A percentile compares a stretch with the other conserved stretches of the same genome.
These are phyloP conservation scores for Acanthosepion lycidas DNA, from an alignment of 2,888 invertebrate genomes.

Conservation along the genomic window DNA sequence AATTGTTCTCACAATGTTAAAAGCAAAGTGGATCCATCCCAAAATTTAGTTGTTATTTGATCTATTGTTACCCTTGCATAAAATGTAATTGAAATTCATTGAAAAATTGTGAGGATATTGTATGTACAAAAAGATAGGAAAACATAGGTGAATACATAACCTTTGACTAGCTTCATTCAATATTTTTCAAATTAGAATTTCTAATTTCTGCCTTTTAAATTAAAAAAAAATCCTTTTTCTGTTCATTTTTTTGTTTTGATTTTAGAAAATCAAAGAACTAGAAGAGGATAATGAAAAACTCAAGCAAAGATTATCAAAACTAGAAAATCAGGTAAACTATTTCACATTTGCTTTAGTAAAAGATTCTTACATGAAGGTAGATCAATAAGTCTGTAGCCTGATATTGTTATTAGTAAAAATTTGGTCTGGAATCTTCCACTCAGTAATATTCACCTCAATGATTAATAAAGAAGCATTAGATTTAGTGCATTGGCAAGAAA, in stretches of 20 bases:
- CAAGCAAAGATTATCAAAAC: slow-evolving; percentile 59
- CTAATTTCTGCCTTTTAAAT: neutral
- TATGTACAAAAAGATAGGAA: too few species aligned
- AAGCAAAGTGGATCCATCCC: too few species aligned
- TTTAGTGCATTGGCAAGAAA: too few species aligned
- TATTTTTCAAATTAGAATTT: neutral
- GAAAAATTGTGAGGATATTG: too few species aligned
- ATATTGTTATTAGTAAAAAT: neutral
- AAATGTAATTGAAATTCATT: too few species aligned
- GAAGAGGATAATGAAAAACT: slow-evolving; percentile 76
- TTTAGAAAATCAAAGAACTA: slow-evolving; percentile 77
- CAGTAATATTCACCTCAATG: neutral
- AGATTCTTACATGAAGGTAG: neutral
- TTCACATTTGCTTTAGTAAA: slow-evolving; percentile 40
- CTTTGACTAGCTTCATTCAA: neutral
- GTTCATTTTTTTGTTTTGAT: slow-evolving; percentile 56
- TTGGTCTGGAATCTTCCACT: neutral
- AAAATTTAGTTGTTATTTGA: too few species aligned
- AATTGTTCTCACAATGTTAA: too few species aligned
- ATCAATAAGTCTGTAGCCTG: neutral
- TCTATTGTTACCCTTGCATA: too few species aligned
- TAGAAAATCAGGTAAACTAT: slow-evolving; percentile 54
- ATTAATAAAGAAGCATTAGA: too few species aligned
- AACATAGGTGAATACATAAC: too few species aligned
- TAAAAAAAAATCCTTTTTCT: neutral